Base-by-base conservation (phyloP, 2,888 invertebrate genomes). In the Orthosia incerta region DNA sequence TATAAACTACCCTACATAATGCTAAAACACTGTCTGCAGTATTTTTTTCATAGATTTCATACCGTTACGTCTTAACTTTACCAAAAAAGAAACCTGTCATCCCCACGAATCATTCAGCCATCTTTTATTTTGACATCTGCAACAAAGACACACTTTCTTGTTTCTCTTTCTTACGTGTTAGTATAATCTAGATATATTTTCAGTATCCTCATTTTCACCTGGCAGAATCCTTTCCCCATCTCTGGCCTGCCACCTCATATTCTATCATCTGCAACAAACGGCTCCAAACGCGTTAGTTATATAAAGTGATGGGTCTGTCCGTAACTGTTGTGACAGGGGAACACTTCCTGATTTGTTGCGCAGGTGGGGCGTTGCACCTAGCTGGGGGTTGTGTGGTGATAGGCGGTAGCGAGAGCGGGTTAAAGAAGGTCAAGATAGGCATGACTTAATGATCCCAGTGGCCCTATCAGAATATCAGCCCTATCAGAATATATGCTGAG, bases 261-360 rank as follows among this genome's bases (percentile, higher is more conserved):
- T 64, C 55, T 69, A 56, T 73, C 60, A 73, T 46, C 62, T 75
- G 63, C 66, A 71, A 72, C 67, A 67, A 78, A 63, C 63, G 71
- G 74, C 45, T 75, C 76, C 71, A 73, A 80, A 74, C 80, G 71
- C 71, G 76, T 84, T 84, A 76, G 78, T 77, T 83, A 76, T 82
- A 88, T 81, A 74, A 82, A 82, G 80, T 80, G 83, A 83, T 80
- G 80, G 75, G 90, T 88, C 91, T 85, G 90, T 92, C 90, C 80
- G 88, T 89, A 89, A 86, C 89, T 90, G 89, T 90, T 91, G 90
- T 93, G 93, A 93, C 92, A 91, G 85, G 90, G 74, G 89, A 89
- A 90, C 87, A 94, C 94, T 94, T 94, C 94, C 94, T 93, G 94
- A 93, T 93, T 90, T 87, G 89, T 87, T 79, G 91, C 87, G 90